Evolutionary conservation across 2,888 invertebrate genomes (phyloP).

Genomic region (Andricus quercusramuli): DNA sequence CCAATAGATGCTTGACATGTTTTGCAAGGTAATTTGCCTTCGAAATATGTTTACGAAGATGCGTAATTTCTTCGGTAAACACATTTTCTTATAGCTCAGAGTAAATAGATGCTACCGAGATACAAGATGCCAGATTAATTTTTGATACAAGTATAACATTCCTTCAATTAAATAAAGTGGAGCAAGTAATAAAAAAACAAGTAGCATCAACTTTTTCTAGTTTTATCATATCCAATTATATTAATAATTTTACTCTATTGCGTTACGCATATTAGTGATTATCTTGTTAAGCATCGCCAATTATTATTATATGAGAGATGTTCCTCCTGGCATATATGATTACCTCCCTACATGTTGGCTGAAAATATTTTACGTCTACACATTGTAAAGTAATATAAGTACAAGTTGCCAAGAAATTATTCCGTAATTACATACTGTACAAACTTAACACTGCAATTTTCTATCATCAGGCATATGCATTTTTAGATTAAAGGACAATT

Average conservation of each 20-base stretch:
- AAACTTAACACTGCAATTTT: not conserved
- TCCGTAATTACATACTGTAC: not conserved
- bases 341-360: not conserved
- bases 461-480: too few species aligned
- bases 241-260: not conserved
- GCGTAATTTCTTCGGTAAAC: not conserved
- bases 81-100: not conserved
- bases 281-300: not conserved
- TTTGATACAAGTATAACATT: not conserved
- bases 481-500: too few species aligned
- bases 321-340: not conserved
- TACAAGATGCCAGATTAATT: not conserved
- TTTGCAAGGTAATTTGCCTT: conserved; percentile 5
- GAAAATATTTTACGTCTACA: conserved; percentile 4
- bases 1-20: not conserved
- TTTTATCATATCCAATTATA: conserved; percentile 1
- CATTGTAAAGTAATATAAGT: conserved; percentile 2
- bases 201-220: not conserved
- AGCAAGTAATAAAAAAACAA: not conserved
- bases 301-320: not conserved
- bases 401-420: not conserved
- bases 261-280: not conserved
- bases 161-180: not conserved
- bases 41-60: conserved; percentile 6
- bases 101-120: not conserved